Evolutionary conservation across 2,797 vertebrate genomes (phyloP), one percentile per base, ranked within the genome.

Genomic region (Otus scops): DNA sequence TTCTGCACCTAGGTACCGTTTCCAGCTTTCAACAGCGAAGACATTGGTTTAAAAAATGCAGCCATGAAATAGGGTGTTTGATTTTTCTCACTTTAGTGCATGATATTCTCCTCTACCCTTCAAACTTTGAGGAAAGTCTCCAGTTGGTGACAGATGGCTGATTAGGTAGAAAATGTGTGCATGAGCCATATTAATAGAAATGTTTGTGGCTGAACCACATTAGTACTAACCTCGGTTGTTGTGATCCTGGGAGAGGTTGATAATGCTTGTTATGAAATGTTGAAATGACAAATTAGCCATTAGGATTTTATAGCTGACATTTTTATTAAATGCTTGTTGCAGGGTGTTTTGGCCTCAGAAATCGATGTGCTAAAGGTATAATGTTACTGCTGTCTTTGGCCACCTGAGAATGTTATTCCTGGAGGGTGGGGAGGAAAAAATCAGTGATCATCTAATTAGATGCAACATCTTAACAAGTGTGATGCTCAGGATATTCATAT

Each of bases 141-240:
- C 70, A 89, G 74, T 90, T 4, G 38, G n/a, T 94, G 82, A 81
- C 93, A 97, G 48, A 70, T 92, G 78, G 73, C 85, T 95, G 92
- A 86, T 96, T 61, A 88, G 91, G 86, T 94, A 73, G 91, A 91
- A 97, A 95, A 86, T 68, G 81, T 75, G 45, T 93, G 82, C 64
- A 13, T 64, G 70, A 84, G 67, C 43, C 64, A 15, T 89, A 54
- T 91, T 88, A 91, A 91, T 77, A 95, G 80, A 89, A 95, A 57
- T 54, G 34, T 87, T 90, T 93, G 87, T 92, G 63, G 26, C 74
- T 93, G 86, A 75, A 65, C 15, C 39, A 7, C 54, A 64, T 92
- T 39, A 89, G 43, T 57, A 56, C 22, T 71, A 82, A 87, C 85
- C 53, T 95, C 4, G 4, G n/a, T 95, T 75, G 47, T 73, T 68